phyloP scores from a whole-genome alignment of 2,797 vertebrate genomes.

The Sarcophilus harrisii region DNA sequence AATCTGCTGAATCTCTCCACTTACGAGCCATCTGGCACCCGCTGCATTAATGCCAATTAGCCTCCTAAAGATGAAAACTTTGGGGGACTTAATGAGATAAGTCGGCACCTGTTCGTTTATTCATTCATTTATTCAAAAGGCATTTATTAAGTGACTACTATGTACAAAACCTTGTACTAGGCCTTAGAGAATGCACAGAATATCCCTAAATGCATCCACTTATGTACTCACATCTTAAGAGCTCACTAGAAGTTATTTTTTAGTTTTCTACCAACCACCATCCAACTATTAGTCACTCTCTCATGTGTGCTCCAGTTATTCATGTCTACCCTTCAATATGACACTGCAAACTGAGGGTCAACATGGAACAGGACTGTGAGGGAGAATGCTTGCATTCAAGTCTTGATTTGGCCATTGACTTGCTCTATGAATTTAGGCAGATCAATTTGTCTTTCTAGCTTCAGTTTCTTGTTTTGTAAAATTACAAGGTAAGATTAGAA shows the following conservation, averaged over 20 bases:
- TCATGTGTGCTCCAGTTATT: neutral
- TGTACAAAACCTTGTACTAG: neutral
- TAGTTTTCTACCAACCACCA: neutral
- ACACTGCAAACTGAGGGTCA: neutral
- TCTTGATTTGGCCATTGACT: neutral
- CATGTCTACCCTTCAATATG: neutral
- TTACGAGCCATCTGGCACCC: slow-evolving; percentile 35
- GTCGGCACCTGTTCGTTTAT: slow-evolving; percentile 59
- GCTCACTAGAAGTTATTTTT: neutral
- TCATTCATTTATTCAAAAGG: slow-evolving; percentile 15
- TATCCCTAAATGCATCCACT: neutral
- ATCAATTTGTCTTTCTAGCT: neutral
- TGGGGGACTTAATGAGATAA: slow-evolving; percentile 67
- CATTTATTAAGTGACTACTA: slow-evolving; percentile 1
- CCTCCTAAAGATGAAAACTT: slow-evolving; percentile 63
- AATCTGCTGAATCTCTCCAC: slow-evolving; percentile 24
- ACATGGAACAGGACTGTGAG: neutral
- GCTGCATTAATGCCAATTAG: slow-evolving; percentile 54
- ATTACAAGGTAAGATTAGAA: neutral
- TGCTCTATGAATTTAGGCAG: rapidly evolving
- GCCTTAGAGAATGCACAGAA: neutral
- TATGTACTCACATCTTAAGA: neutral
- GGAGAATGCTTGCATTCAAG: neutral
- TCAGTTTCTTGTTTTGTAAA: neutral
- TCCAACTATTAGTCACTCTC: no score